Conservation (phyloP, 2,888 invertebrate genomes). For the Abrostola triplasia region DNA sequence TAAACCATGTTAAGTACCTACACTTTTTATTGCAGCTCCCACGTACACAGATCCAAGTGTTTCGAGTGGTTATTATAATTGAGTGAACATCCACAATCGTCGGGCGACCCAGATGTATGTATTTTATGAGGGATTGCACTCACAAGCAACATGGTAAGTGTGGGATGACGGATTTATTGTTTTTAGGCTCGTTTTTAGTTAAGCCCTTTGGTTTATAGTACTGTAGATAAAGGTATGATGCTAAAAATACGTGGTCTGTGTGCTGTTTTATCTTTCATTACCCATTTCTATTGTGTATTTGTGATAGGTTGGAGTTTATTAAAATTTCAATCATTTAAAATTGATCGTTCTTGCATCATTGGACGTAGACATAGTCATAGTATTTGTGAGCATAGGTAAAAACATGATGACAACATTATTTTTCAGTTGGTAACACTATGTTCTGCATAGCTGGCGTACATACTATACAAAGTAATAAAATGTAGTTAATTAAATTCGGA, state of each 20-base stretch:
- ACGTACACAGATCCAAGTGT: conserved; percentile 20
- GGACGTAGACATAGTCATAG: no score
- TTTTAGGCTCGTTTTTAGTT: conserved; percentile 25
- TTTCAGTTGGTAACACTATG: no score
- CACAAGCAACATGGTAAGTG: conserved; percentile 78
- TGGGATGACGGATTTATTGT: conserved; percentile 45
- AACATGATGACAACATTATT: no score
- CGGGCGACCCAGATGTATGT: conserved; percentile 73
- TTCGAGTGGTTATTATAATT: conserved; percentile 38
- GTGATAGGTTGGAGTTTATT: no score
- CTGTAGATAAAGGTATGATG: conserved; percentile 11
- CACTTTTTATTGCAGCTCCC: conserved; percentile 48
- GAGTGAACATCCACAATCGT: conserved; percentile 46
- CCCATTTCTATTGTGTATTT: no score
- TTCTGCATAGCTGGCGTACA: no score
- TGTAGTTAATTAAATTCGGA: no score
- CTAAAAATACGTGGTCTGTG: neutral
- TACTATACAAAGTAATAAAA: no score
- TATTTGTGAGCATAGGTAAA: no score
- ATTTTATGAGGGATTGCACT: conserved; percentile 80
- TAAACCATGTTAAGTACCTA: conserved; percentile 16
- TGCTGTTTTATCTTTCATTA: neutral
- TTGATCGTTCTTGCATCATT: no score
- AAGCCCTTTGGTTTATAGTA: conserved; percentile 15
- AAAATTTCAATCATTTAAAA: no score